Evolutionary conservation across 2,888 invertebrate genomes (phyloP).

Genomic region (Drosophila tanythrix): DNA sequence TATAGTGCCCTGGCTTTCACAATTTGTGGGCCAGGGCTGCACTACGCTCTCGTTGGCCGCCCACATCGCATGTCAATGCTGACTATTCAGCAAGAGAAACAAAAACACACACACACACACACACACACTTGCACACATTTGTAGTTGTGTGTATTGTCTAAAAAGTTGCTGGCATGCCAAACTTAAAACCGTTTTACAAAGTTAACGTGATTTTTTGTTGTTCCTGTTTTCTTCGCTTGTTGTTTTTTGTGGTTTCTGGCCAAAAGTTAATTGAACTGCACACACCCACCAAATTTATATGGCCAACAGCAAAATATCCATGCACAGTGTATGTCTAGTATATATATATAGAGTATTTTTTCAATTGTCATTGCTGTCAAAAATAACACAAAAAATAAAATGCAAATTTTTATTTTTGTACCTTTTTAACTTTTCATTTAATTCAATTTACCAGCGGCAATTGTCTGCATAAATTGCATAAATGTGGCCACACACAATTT

Average conservation of each 20-base stretch:
- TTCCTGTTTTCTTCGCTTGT: constrained; percentile 33
- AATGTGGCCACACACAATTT: background rate
- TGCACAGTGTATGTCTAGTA: constrained; percentile 2
- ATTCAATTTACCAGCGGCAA: background rate
- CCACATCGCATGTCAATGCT: constrained; percentile 73
- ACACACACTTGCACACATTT: constrained; percentile 8
- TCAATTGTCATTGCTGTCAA: background rate
- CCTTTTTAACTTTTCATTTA: background rate
- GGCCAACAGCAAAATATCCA: constrained; percentile 11
- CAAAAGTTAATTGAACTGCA: constrained; percentile 71
- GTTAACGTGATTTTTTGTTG: constrained; percentile 38
- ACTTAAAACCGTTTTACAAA: constrained; percentile 69
- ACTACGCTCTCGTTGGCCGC: constrained; percentile 20
- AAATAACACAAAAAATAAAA: background rate
- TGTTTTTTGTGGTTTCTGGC: constrained; percentile 49
- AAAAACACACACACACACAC: background rate
- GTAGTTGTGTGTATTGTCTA: constrained; percentile 52
- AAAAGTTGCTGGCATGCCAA: constrained; percentile 62
- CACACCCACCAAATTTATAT: constrained; percentile 63
- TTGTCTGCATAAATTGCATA: background rate
- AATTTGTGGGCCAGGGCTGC: constrained; percentile 42
- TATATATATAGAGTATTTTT: background rate
- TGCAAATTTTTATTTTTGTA: background rate
- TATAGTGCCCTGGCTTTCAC: constrained; percentile 55
- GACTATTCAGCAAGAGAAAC: constrained; percentile 50